A percentile compares a stretch with the other conserved stretches of the same genome.
These are phyloP conservation scores for Lagodon rhomboides DNA, from an alignment of 2,797 vertebrate genomes.

Conservation along the genomic window DNA sequence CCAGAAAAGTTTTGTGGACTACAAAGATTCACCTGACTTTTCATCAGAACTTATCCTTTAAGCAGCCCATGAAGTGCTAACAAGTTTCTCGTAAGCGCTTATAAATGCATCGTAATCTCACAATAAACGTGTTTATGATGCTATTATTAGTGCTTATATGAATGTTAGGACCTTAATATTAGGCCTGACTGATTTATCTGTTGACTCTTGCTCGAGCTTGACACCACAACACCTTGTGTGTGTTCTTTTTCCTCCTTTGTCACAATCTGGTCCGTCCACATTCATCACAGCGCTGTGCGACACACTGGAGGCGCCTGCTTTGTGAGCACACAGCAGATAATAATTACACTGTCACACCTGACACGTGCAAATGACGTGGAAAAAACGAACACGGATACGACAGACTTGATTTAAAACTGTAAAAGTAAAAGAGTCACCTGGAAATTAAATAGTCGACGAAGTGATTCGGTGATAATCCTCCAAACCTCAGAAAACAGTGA, in stretches of 20 bases:
- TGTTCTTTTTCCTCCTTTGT: constrained; percentile 14
- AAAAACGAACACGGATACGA: not conserved
- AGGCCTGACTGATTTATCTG: not conserved
- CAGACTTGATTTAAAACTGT: constrained; percentile 39
- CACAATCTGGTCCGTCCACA: constrained; percentile 25
- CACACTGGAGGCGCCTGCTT: constrained; percentile 21
- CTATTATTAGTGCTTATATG: no score
- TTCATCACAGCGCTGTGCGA: constrained; percentile 33
- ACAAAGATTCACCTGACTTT: no score
- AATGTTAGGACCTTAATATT: no score
- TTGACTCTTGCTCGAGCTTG: constrained; percentile 1
- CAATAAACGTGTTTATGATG: no score
- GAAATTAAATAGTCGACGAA: constrained; percentile 38
- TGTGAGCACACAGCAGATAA: constrained; percentile 41
- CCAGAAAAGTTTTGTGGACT: no score
- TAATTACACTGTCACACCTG: constrained; percentile 44
- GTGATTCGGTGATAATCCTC: constrained; percentile 31
- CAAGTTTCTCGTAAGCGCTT: no score
- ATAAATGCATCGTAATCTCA: no score
- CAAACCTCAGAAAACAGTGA: not conserved
- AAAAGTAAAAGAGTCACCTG: not conserved
- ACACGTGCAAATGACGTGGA: constrained; percentile 29
- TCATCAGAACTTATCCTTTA: no score
- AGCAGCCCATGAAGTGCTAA: no score
- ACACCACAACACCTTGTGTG: not conserved